Base-by-base conservation (phyloP, 1,140 invertebrate genomes). In the Drosophila ohnishii region DNA sequence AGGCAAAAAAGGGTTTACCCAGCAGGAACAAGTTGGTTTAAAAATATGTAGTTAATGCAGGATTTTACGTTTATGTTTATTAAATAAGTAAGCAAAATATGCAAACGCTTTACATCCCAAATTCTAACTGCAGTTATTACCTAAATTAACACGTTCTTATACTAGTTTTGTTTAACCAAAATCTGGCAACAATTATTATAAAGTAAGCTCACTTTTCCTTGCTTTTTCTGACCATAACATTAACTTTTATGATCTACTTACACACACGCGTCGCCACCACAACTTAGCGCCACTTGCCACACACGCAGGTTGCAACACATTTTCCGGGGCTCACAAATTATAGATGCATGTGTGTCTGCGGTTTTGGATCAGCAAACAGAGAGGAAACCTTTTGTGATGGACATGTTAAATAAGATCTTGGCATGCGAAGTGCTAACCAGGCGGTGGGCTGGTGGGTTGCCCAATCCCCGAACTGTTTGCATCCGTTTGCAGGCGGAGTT, bases 341-440 rank as follows among this genome's bases (percentile, higher is more conserved):
- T 60, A 57, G 34, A 28, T 75, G 59, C 60, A 50, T 75, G 42
- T 64, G 37, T 58, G 51, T 48, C 53, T 72, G 69, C 66, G 69
- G 69, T 71, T 66, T 66, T 45, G 66, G 37, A 71, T 50, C 35
- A 30, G 53, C 40, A 74, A 57, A 76, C 62, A 73, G 74, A 64
- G 75, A 25, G 65, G 47, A 76, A 69, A 62, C 51, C 56, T 69
- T 77, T 77, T 77, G 50, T 57, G 73, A 77, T 42, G 40, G 50
- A 61, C 74, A 77, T 77, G 74, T 70, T 76, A 77, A 77, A 57
- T 76, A 60, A 61, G 74, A 76, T 72, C 69, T 59, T 45, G 28
- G 53, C 42, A 47, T 28, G 53, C 66, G n/a, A 50, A 77, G 74
- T 77, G 74, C 74, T 77, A 77, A 76, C 62, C 65, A 69, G 62